Conservation (phyloP, 2,888 invertebrate genomes). For the Eurytoma adleriae region DNA sequence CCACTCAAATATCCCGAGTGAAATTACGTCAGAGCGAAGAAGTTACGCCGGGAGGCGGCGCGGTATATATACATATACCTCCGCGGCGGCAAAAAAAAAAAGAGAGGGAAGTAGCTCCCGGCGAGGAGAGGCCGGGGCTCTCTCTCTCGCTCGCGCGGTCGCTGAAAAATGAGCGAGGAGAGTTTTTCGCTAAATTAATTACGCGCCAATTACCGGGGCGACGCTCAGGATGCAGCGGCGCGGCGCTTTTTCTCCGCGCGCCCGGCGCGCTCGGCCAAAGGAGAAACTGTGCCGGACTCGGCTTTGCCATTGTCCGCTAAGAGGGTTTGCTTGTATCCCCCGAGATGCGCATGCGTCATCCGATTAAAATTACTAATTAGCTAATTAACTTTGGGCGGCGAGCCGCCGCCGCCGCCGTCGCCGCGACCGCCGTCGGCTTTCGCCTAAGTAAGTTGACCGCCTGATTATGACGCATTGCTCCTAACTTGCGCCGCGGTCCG, state of each 20-base stretch:
- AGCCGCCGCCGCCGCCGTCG: conserved; percentile 53
- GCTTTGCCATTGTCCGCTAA: conserved; percentile 68
- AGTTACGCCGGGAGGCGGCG: too few relatives aligned
- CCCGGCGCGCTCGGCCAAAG: conserved; percentile 42
- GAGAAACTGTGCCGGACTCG: conserved; percentile 61
- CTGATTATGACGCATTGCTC: conserved; percentile 75
- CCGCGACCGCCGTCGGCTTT: conserved; percentile 46
- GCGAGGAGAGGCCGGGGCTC: neutral
- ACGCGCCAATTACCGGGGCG: conserved; percentile 69
- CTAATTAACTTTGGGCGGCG: conserved; percentile 74
- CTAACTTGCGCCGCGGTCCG: conserved; percentile 46
- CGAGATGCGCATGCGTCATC: conserved; percentile 76
- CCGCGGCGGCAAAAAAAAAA: neutral
- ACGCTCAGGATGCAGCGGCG: too few relatives aligned
- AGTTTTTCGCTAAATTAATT: conserved; percentile 75
- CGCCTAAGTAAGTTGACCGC: conserved; percentile 72
- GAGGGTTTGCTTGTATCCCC: conserved; percentile 76
- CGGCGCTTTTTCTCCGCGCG: neutral
- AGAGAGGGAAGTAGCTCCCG: neutral
- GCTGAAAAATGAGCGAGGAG: conserved; percentile 63
- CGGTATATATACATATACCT: too few relatives aligned
- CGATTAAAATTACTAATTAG: conserved; percentile 77
- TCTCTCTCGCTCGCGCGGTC: neutral
- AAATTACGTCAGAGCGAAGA: too few relatives aligned
- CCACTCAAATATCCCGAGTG: too few relatives aligned